Evolutionary conservation across 2,113 vertebrate species (phyloP).

Genomic region (Triplophysa siluroides): DNA sequence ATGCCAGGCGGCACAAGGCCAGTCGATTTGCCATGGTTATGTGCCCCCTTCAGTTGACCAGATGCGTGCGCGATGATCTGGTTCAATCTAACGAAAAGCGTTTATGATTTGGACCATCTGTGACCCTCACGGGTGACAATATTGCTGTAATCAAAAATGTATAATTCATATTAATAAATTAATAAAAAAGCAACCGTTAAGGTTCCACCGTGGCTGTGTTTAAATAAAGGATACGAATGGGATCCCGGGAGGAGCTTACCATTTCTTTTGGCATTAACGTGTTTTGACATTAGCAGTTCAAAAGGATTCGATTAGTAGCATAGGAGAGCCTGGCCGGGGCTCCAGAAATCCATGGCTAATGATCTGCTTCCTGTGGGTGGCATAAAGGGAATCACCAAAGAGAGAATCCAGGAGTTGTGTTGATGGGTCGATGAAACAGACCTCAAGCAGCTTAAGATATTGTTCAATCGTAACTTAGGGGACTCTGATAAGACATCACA

Average conservation of each 20-base stretch:
- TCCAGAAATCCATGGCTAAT: slow-evolving; percentile 42
- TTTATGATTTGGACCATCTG: slow-evolving; percentile 63
- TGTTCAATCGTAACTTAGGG: slow-evolving; percentile 8
- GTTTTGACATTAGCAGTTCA: slow-evolving; percentile 43
- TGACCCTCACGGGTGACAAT: slow-evolving; percentile 50
- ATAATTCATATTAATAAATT: not conserved
- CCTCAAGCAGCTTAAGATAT: slow-evolving; percentile 22
- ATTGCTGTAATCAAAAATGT: slow-evolving; percentile 14
- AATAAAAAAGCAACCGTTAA: slow-evolving; percentile 31
- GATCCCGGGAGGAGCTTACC: slow-evolving; percentile 19
- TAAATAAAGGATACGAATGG: slow-evolving; percentile 4
- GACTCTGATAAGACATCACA: slow-evolving; percentile 8
- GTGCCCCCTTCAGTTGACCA: slow-evolving; percentile 70
- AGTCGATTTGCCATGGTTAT: slow-evolving; percentile 55
- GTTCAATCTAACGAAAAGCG: slow-evolving; percentile 57
- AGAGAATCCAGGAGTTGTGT: slow-evolving; percentile 38
- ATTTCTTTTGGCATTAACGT: slow-evolving; percentile 30
- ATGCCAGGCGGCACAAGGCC: slow-evolving; percentile 68
- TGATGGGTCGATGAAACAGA: slow-evolving; percentile 34
- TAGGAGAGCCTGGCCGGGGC: slow-evolving; percentile 34
- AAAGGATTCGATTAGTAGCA: slow-evolving; percentile 45
- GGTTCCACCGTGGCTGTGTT: slow-evolving; percentile 6
- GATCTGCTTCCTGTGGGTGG: slow-evolving; percentile 30
- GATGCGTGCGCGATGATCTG: slow-evolving; percentile 70
- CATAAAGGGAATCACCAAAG: slow-evolving; percentile 15